phyloP scores from a whole-genome alignment of 2,888 invertebrate species.

The Limulus polyphemus region DNA sequence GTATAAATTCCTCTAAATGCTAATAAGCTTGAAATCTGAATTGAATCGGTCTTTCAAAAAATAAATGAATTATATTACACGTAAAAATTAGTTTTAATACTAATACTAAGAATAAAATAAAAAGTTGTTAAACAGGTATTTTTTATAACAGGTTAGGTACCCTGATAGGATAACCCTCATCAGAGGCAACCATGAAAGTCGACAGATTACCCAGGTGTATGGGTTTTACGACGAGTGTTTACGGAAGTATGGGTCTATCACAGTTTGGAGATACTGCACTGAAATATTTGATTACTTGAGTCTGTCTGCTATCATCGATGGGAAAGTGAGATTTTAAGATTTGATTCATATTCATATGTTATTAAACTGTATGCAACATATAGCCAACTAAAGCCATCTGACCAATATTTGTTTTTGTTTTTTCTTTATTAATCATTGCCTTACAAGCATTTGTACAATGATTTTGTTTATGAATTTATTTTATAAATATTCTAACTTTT shows the following conservation, averaged over 20 bases:
- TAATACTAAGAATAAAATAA: too few relatives aligned
- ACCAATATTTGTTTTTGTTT: neutral
- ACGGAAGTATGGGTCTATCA: slow-evolving; percentile 94
- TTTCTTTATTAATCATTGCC: slow-evolving; percentile 1
- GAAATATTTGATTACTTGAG: slow-evolving; percentile 98
- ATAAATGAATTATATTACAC: too few relatives aligned
- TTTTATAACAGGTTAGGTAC: slow-evolving; percentile 66
- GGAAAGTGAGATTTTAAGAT: slow-evolving; percentile 47
- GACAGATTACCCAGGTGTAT: slow-evolving; percentile 99
- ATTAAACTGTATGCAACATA: too few relatives aligned
- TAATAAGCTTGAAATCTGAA: too few relatives aligned
- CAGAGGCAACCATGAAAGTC: slow-evolving; percentile 94
- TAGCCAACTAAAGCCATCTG: neutral
- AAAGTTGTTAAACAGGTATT: too few relatives aligned
- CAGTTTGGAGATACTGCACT: slow-evolving; percentile 98
- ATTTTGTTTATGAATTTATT: neutral
- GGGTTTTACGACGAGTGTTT: slow-evolving; percentile 99
- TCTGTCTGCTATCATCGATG: slow-evolving; percentile 91
- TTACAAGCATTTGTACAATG: neutral
- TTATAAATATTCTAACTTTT: slow-evolving; percentile 1
- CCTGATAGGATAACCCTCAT: slow-evolving; percentile 97
- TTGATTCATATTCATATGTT: neutral
- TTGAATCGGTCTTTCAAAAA: too few relatives aligned
- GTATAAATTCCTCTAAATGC: too few relatives aligned
- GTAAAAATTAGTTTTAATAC: too few relatives aligned